Percentiles rank a stretch among this genome's conserved stretches.
Conservation (phyloP, 2,888 invertebrate genomes). For the Mythimna vitellina region DNA sequence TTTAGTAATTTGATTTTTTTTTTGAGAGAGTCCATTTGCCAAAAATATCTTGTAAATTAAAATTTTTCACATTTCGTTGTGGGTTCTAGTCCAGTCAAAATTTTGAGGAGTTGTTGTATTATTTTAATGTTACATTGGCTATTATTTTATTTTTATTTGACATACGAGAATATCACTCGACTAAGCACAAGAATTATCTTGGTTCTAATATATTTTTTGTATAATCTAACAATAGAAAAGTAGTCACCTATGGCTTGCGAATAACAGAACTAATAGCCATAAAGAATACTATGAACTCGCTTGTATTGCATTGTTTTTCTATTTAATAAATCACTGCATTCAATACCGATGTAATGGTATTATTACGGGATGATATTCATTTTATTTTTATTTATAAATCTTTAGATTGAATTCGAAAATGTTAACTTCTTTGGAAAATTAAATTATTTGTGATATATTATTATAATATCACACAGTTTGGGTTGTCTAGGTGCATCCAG, state of each 20-base stretch:
- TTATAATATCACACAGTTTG: conserved; percentile 63
- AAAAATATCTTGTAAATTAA: conserved; percentile 78
- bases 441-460: conserved; percentile 51
- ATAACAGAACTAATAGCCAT: conserved; percentile 90
- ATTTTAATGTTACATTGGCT: conserved; percentile 81
- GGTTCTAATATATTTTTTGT: conserved; percentile 85
- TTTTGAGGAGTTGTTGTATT: conserved; percentile 79
- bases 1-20: conserved; percentile 53
- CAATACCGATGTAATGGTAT: conserved; percentile 59
- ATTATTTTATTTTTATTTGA: conserved; percentile 73
- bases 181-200: conserved; percentile 81
- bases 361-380: conserved; percentile 64
- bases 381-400: conserved; percentile 48
- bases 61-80: conserved; percentile 80
- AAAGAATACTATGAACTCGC: conserved; percentile 86
- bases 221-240: conserved; percentile 87
- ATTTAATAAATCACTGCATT: conserved; percentile 71
- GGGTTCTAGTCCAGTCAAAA: conserved; percentile 89
- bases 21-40: conserved; percentile 69
- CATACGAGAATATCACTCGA: conserved; percentile 75
- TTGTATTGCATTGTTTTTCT: conserved; percentile 89
- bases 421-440: conserved; percentile 32
- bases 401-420: conserved; percentile 41
- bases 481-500: conserved; percentile 73
- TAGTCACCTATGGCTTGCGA: conserved; percentile 89